Evolutionary conservation across 2,888 invertebrate genomes (phyloP).

Genomic region (Erebia epiphron): DNA sequence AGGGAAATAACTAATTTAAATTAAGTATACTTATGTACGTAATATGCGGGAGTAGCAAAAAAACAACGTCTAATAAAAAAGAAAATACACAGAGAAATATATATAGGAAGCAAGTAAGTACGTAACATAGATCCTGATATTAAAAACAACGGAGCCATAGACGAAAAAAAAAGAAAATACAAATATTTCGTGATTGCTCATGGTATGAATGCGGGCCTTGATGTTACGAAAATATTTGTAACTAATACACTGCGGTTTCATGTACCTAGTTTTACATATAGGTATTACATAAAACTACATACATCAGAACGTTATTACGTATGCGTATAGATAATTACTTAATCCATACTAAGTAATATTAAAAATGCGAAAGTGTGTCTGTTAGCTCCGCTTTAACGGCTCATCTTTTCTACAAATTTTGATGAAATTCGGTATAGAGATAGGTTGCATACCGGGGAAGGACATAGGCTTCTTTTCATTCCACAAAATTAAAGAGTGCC

Average conservation of each 20-base stretch:
- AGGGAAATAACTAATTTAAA: neutral
- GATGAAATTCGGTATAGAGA: too few species aligned
- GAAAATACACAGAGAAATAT: neutral
- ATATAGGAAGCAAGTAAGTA: slow-evolving; percentile 1
- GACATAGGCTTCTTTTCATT: too few species aligned
- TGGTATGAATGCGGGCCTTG: slow-evolving; percentile 6
- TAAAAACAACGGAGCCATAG: slow-evolving; percentile 12
- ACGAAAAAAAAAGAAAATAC: slow-evolving; percentile 10
- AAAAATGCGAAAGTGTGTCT: too few species aligned
- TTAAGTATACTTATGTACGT: too few species aligned
- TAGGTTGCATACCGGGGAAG: too few species aligned
- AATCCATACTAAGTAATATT: too few species aligned
- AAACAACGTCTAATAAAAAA: neutral
- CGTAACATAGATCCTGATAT: neutral
- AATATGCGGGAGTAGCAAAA: neutral
- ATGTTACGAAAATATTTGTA: slow-evolving; percentile 9
- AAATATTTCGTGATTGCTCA: slow-evolving; percentile 15
- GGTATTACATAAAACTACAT: neutral
- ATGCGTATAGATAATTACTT: neutral
- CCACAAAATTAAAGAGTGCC: too few species aligned
- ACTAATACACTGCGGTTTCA: neutral
- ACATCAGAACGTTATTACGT: neutral
- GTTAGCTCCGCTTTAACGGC: too few species aligned
- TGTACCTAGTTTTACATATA: slow-evolving; percentile 10
- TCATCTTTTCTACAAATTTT: too few species aligned